Base-by-base conservation (phyloP, 2,888 invertebrate species). In the Mythimna pallens region DNA sequence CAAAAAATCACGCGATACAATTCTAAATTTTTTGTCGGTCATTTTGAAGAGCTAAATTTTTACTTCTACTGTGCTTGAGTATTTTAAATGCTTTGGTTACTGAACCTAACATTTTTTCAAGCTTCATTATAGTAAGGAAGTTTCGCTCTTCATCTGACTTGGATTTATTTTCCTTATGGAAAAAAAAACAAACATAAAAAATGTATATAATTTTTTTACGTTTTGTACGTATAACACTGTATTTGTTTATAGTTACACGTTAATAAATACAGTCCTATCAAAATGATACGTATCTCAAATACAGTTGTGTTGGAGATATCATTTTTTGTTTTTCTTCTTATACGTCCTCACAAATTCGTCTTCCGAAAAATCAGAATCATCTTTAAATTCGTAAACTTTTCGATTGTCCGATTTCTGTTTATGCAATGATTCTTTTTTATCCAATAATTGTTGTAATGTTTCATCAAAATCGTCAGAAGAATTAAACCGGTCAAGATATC, bases 401-500 rank as follows among this genome's bases (percentile, higher is more conserved):
- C 47, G 59, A 9, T 54, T 73, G 0, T 34, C 12, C 17, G 6
- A 9, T 67, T 8, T 12, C 12, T 47, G 25, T 12, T 14, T 47
- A 14, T 55, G 17, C 12, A 30, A 7, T 0, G 2, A 14, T 6
- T 40, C 20, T 9, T 54, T 22, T 7, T 12, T 14, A 10, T 22
- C 22, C 7, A 34, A 30, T 52, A 14, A 25, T 8, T 22, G 22
- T 62, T 61, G 76, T 2, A 68, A 25, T n/a, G 30, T 17, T 12
- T 72, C 61, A 50, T 73, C 59, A 2, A 52, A 52, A 10, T 68
- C 65, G 30, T 66, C 25, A 1, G 22, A 1, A 0, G 43, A 43
- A 34, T 6, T 12, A 62, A 59, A 66, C 3, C 47, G 34, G 6
- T 80, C 62, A 3, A 73, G 34, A 4, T 52, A 58, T 50, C 1